A percentile compares a stretch with the other conserved stretches of the same genome.
Evolutionary conservation across 2,797 vertebrate species (phyloP).

Genomic region (Phoebastria nigripes): DNA sequence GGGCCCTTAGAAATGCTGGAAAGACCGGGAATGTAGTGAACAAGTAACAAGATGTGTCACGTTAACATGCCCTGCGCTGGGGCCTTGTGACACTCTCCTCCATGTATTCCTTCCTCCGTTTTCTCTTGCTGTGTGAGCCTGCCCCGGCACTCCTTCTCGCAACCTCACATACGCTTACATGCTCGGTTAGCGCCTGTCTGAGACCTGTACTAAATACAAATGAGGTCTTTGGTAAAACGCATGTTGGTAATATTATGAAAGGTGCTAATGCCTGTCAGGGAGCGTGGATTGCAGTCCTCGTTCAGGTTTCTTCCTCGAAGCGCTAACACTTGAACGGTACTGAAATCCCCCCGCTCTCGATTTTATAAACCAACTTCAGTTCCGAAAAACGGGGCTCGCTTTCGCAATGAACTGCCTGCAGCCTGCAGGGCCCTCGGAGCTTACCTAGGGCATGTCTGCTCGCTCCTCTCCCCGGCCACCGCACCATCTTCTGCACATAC

Average conservation of each 20-base stretch:
- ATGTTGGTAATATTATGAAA: background rate
- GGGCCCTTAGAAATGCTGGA: background rate
- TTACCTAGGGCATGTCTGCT: background rate
- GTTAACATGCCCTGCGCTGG: background rate
- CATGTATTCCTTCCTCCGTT: background rate
- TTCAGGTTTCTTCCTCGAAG: background rate
- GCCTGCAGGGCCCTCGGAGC: background rate
- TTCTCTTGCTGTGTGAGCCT: background rate
- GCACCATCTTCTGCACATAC: background rate
- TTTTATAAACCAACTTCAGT: background rate
- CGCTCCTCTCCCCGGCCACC: fast-evolving
- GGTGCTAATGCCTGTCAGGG: background rate
- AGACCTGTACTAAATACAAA: background rate
- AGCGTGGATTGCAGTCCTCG: background rate
- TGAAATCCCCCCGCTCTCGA: background rate
- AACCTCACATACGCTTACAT: background rate
- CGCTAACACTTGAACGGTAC: background rate
- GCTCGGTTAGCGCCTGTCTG: background rate
- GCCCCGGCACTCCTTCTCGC: background rate
- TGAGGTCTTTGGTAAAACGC: background rate
- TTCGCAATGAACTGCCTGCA: background rate
- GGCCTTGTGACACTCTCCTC: background rate
- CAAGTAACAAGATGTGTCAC: background rate
- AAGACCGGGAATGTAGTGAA: background rate
- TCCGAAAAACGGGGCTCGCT: background rate